Conservation (phyloP, 2,888 invertebrate species). For the Linyphia triangularis region DNA sequence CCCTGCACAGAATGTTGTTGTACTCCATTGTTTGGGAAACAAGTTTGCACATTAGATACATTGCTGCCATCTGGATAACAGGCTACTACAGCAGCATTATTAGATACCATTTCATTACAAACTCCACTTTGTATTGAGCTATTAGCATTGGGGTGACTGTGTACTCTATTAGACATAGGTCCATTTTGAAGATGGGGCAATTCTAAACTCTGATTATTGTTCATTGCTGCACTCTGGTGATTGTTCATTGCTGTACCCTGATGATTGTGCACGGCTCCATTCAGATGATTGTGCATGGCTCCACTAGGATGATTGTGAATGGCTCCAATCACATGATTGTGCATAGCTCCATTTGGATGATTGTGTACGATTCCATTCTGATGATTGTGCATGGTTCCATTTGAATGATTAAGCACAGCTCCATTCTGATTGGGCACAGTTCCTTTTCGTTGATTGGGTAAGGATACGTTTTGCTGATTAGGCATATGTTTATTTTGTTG, state of each 20-base stretch:
- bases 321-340: neutral
- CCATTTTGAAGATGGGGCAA: neutral
- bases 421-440: neutral
- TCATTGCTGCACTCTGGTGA: neutral
- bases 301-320: neutral
- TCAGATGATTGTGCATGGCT: neutral
- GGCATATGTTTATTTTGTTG: neutral
- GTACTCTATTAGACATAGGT: neutral
- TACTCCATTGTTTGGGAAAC: constrained; percentile 6
- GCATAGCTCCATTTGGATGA: neutral
- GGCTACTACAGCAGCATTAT: neutral
- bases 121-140: neutral
- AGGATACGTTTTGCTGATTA: neutral
- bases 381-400: neutral
- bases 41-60: neutral
- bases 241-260: neutral
- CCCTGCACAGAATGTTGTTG: constrained; percentile 51
- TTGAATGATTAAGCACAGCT: neutral
- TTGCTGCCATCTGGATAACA: constrained; percentile 19
- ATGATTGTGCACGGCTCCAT: neutral
- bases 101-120: neutral
- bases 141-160: too few species aligned
- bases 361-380: neutral
- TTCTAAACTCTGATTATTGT: too few species aligned
- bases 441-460: neutral